Conservation (phyloP, 2,797 vertebrate species). For the Botia almorhae region DNA sequence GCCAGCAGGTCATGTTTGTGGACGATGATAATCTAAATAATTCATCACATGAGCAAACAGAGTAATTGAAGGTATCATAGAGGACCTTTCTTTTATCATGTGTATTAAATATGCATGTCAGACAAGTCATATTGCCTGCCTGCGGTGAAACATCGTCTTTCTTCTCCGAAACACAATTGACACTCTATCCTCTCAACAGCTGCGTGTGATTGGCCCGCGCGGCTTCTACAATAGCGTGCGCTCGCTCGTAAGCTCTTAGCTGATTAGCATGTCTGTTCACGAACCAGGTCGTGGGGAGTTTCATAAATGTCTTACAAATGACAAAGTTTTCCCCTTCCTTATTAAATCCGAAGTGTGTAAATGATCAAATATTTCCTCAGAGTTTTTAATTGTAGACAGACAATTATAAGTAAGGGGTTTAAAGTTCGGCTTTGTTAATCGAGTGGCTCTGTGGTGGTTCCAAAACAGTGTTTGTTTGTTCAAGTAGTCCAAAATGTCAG, state of each 20-base stretch:
- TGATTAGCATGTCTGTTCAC: conserved; percentile 10
- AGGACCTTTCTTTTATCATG: conserved; percentile 52
- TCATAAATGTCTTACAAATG: neutral
- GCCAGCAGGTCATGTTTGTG: conserved; percentile 68
- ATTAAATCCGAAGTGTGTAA: neutral
- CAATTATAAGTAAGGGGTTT: too few species aligned
- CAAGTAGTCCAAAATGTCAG: too few species aligned
- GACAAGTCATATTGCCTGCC: conserved; percentile 68
- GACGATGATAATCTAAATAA: conserved; percentile 69
- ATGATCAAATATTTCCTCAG: too few species aligned
- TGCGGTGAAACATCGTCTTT: conserved; percentile 67
- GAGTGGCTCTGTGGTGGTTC: too few species aligned
- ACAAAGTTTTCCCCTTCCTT: neutral
- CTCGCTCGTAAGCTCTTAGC: conserved; percentile 32
- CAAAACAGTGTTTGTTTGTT: too few species aligned
- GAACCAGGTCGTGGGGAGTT: neutral
- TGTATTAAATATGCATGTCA: conserved; percentile 74
- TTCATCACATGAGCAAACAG: conserved; percentile 64
- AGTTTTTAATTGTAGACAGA: too few species aligned
- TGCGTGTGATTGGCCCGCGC: conserved; percentile 13
- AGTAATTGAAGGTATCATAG: conserved; percentile 53
- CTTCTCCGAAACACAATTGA: conserved; percentile 45
- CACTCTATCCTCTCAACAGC: conserved; percentile 39
- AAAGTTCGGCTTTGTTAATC: too few species aligned
- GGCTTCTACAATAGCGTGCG: neutral